A percentile compares a stretch with the other conserved stretches of the same genome.
phyloP scores from a whole-genome alignment of 2,888 invertebrate species.

The Agrochola litura region DNA sequence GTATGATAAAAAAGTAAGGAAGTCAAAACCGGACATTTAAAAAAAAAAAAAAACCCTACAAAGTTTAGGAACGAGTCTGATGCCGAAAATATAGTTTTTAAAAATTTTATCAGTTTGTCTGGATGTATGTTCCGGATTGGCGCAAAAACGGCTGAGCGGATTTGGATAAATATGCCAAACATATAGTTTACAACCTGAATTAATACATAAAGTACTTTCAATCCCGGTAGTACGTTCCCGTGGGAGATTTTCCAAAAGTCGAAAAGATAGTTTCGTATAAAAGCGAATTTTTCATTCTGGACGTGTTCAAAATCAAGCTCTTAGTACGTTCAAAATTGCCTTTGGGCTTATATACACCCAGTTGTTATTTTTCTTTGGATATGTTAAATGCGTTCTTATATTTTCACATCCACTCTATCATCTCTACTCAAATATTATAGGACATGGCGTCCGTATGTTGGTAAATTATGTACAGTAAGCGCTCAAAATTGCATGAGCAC shows the following conservation, averaged over 20 bases:
- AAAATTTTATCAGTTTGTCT: too few relatives aligned
- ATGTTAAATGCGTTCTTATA: rapidly evolving
- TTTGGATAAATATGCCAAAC: too few relatives aligned
- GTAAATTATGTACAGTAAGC: too few relatives aligned
- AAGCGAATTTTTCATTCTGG: neutral
- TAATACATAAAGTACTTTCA: neutral
- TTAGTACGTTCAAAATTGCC: neutral
- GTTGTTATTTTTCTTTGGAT: neutral
- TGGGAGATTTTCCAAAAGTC: neutral
- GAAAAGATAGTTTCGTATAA: neutral
- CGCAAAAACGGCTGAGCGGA: too few relatives aligned
- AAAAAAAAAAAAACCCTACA: too few relatives aligned
- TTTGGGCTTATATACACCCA: neutral
- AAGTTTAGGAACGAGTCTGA: too few relatives aligned
- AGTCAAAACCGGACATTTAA: neutral
- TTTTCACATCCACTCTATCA: neutral
- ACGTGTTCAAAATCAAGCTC: neutral
- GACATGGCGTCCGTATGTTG: neutral
- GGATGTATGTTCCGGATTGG: too few relatives aligned
- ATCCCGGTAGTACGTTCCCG: neutral
- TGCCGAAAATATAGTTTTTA: too few relatives aligned
- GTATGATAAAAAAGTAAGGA: neutral
- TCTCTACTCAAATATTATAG: neutral
- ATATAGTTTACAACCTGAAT: too few relatives aligned
- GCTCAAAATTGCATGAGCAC: too few relatives aligned